Conservation (phyloP, 1,140 invertebrate species). For the Zaprionus tsacasi region DNA sequence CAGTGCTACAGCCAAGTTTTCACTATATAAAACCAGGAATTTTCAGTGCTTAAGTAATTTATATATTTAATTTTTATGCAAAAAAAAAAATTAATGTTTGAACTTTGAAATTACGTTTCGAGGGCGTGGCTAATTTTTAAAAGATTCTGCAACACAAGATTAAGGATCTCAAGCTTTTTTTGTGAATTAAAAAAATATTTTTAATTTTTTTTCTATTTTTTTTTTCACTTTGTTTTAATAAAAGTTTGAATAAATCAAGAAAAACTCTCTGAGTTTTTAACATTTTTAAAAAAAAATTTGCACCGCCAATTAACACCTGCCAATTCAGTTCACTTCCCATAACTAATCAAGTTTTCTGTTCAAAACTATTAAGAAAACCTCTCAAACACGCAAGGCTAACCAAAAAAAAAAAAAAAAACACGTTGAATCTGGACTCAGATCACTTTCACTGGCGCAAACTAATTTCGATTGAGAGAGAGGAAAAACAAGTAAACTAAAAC, state of each 20-base stretch:
- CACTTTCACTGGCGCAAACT: slow-evolving; percentile 40
- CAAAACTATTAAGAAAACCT: slow-evolving; percentile 1
- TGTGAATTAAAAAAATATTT: no score
- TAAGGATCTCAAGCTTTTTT: no score
- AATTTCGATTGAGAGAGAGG: slow-evolving; percentile 14
- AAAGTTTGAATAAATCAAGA: not conserved
- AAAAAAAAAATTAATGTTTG: no score
- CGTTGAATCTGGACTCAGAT: slow-evolving; percentile 12
- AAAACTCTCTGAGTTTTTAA: not conserved
- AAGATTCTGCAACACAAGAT: no score
- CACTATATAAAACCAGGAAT: no score
- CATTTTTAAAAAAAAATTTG: not conserved
- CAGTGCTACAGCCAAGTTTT: no score
- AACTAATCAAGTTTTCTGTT: not conserved
- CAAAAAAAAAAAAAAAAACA: slow-evolving; percentile 5
- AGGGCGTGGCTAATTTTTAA: no score
- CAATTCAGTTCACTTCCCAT: not conserved
- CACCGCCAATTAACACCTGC: not conserved
- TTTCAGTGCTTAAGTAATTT: no score
- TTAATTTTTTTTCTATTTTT: no score
- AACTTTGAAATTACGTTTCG: no score
- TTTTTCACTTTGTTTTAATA: no score
- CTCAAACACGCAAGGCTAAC: not conserved
- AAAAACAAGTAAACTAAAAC: slow-evolving; percentile 11
- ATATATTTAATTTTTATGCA: no score